Percentiles rank a stretch among this genome's conserved stretches.
Evolutionary conservation across 2,113 vertebrate species (phyloP).

Genomic region (Phrynosoma platyrhinos): DNA sequence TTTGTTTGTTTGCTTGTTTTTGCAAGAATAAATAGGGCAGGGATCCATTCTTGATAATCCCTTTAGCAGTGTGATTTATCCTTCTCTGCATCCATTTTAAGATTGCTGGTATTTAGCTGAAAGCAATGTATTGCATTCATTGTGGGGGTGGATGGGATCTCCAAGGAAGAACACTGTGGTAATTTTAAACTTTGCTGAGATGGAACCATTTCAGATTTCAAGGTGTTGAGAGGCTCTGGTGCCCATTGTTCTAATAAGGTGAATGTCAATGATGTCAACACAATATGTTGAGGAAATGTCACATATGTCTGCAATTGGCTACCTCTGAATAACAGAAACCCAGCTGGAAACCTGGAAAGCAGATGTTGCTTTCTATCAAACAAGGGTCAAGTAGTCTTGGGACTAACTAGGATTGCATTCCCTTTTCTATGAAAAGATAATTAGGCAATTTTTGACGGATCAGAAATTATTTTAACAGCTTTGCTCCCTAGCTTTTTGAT

Average conservation of each 20-base stretch:
- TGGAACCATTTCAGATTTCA: constrained; percentile 55
- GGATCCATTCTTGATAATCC: not conserved
- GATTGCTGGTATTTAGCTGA: constrained; percentile 1
- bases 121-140: constrained; percentile 17
- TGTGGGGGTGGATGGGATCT: not conserved
- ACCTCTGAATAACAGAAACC: constrained; percentile 74
- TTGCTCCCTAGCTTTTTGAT: constrained; percentile 26
- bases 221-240: constrained; percentile 76
- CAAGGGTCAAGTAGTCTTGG: constrained; percentile 74
- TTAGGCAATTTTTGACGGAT: constrained; percentile 56
- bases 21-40: not conserved
- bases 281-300: constrained; percentile 78
- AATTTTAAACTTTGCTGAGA: constrained; percentile 38
- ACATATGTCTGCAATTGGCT: constrained; percentile 80
- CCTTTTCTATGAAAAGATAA: constrained; percentile 42
- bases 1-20: not conserved
- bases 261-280: constrained; percentile 74
- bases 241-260: constrained; percentile 76
- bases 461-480: constrained; percentile 68
- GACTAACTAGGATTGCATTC: constrained; percentile 66
- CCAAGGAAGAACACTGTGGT: constrained; percentile 20
- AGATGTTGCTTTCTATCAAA: constrained; percentile 81
- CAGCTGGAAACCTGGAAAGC: constrained; percentile 78
- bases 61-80: not conserved
- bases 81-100: not conserved